Conservation (phyloP, 2,113 vertebrate genomes). For the Riparia riparia region DNA sequence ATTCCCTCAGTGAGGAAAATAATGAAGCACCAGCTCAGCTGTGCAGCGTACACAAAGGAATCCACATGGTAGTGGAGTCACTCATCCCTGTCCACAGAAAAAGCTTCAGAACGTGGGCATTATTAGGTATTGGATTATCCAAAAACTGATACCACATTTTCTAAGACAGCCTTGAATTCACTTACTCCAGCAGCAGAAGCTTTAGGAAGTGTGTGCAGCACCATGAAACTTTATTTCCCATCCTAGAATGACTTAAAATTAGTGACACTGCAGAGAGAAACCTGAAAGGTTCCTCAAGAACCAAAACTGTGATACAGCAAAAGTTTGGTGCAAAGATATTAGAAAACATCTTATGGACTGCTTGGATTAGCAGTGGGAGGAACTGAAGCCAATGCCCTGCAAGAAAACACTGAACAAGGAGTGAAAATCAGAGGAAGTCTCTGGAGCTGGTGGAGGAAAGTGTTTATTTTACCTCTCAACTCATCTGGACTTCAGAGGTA, state of each 20-base stretch:
- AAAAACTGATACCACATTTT: neutral
- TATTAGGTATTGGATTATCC: neutral
- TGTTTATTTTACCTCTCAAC: neutral
- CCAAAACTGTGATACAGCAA: neutral
- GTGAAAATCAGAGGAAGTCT: neutral
- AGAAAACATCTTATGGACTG: neutral
- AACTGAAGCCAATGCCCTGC: neutral
- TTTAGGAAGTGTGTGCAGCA: neutral
- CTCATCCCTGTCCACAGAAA: neutral
- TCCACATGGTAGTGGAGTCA: rapidly evolving
- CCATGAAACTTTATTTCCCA: neutral
- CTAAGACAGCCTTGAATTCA: neutral
- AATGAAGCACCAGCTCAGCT: neutral
- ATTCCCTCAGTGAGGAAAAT: neutral
- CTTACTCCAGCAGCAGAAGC: neutral
- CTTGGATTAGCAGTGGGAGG: neutral
- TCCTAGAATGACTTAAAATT: neutral
- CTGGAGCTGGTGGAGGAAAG: neutral
- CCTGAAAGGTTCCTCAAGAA: neutral
- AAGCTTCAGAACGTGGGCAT: neutral
- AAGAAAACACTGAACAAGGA: neutral
- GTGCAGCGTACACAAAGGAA: neutral
- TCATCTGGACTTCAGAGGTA: neutral
- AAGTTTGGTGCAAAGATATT: neutral
- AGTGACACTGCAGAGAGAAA: neutral